Evolutionary conservation across 2,113 vertebrate genomes (phyloP).

Genomic region (Diphyllodes magnificus): DNA sequence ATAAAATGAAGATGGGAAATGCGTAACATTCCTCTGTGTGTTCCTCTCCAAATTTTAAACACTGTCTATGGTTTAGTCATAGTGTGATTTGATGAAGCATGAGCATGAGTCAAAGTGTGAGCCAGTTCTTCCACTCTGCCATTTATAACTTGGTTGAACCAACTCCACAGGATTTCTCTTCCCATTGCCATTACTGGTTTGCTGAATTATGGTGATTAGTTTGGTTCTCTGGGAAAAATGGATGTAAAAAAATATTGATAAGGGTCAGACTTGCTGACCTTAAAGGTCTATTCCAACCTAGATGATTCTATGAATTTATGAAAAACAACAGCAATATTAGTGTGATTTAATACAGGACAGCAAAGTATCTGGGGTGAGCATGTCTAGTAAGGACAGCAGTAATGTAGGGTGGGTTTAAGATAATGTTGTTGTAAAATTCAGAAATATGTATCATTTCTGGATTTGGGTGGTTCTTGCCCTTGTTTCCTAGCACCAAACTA

Average conservation of each 20-base stretch:
- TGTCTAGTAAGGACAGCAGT: background rate
- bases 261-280: background rate
- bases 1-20: background rate
- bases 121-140: background rate
- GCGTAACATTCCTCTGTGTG: fast-evolving
- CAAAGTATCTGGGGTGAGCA: background rate
- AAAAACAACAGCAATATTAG: background rate
- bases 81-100: background rate
- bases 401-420: background rate
- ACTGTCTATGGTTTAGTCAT: background rate
- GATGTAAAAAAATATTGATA: background rate
- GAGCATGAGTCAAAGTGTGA: background rate
- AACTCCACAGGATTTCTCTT: background rate
- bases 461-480: background rate
- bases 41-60: background rate
- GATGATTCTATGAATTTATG: background rate
- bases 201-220: background rate
- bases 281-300: background rate
- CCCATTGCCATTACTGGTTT: background rate
- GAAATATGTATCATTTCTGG: background rate
- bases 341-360: background rate
- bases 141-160: background rate
- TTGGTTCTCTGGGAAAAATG: background rate
- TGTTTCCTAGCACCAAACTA: background rate
- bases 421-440: background rate